Evolutionary conservation across 2,113 vertebrate genomes (phyloP).

Genomic region (Cottus gobio): DNA sequence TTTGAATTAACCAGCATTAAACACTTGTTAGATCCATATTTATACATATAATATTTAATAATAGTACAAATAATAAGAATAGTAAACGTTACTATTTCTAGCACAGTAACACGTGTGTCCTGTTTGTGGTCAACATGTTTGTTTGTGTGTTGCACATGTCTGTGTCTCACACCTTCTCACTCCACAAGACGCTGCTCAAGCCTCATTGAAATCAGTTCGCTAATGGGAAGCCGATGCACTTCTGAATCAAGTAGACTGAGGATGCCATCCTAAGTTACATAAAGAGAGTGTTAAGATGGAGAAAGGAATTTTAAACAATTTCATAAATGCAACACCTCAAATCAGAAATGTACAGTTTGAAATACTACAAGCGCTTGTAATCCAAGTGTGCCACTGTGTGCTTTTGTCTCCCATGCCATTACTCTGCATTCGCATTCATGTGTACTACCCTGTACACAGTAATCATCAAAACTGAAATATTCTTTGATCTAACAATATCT

Average conservation of each 20-base stretch:
- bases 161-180: conserved; percentile 49
- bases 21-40: not conserved
- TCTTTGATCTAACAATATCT: not conserved
- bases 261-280: not conserved
- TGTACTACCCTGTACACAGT: conserved; percentile 1
- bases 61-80: conserved; percentile 1
- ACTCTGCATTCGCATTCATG: not conserved
- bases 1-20: conserved; percentile 39
- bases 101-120: conserved; percentile 31
- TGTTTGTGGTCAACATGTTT: conserved; percentile 48
- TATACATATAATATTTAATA: not conserved
- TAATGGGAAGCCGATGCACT: not conserved
- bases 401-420: conserved; percentile 18
- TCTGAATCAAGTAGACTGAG: not conserved
- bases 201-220: conserved; percentile 29
- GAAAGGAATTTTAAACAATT: not conserved
- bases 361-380: not conserved
- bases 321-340: not conserved
- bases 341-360: not conserved
- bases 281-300: not conserved
- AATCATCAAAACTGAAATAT: not conserved
- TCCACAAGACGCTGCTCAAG: conserved; percentile 62
- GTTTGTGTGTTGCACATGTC: conserved; percentile 50
- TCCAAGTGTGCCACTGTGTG: not conserved
- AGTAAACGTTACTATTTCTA: conserved; percentile 5